Evolutionary conservation across 1,140 invertebrate species (phyloP).

Genomic region (silkworm (Bombyx mori)): DNA sequence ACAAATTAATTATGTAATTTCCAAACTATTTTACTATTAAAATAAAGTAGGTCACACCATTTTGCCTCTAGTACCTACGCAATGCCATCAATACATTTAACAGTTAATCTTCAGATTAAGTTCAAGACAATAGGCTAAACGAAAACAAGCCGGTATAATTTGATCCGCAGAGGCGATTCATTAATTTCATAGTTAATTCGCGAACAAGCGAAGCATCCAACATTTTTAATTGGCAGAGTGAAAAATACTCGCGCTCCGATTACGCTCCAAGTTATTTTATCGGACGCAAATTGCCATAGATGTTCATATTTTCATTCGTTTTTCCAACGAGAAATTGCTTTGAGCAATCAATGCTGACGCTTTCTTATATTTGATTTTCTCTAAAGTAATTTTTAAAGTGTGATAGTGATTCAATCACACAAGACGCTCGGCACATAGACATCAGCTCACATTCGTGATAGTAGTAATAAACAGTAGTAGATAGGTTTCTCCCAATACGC

Average conservation of each 20-base stretch:
- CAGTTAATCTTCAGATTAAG: no score
- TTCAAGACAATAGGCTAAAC: no score
- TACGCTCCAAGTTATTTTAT: constrained; percentile 35
- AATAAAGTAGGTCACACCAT: neutral
- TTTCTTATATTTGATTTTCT: neutral
- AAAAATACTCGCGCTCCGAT: constrained; percentile 49
- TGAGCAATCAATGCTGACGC: neutral
- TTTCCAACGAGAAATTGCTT: constrained; percentile 1
- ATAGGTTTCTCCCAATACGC: no score
- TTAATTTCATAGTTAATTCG: constrained; percentile 44
- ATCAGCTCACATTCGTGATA: no score
- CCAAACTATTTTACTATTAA: neutral
- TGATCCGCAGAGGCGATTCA: constrained; percentile 11
- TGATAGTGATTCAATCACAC: no score
- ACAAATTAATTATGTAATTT: no score
- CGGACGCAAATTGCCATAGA: constrained; percentile 31
- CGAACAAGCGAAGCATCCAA: constrained; percentile 34
- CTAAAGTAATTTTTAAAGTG: no score
- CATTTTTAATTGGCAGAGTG: constrained; percentile 60
- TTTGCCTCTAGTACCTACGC: neutral
- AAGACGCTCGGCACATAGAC: no score
- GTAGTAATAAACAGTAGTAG: no score
- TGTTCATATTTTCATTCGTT: constrained; percentile 22
- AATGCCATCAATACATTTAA: neutral
- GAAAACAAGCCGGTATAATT: neutral